A percentile compares a stretch with the other conserved stretches of the same genome.
These are phyloP conservation scores for Epirrhoe tristata DNA, from an alignment of 2,888 invertebrate genomes.

Conservation along the genomic window DNA sequence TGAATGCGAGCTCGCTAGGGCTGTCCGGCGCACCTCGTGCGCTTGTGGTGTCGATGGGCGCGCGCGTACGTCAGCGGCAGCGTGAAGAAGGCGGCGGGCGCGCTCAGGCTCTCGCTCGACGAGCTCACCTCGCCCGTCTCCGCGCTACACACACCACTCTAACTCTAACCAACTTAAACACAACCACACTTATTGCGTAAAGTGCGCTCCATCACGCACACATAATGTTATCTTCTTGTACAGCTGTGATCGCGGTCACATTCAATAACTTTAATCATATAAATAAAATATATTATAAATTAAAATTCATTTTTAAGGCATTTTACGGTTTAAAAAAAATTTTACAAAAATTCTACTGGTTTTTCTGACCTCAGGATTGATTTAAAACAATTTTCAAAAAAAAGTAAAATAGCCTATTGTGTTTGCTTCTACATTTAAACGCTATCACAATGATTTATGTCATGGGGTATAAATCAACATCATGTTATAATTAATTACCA, in stretches of 20 bases:
- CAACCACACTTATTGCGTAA: constrained; percentile 16
- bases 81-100: constrained; percentile 88
- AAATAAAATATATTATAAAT: too few relatives aligned
- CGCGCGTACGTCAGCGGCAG: constrained; percentile 92
- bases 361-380: too few relatives aligned
- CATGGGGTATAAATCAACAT: background rate
- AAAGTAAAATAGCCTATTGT: background rate
- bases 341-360: too few relatives aligned
- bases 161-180: constrained; percentile 7
- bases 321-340: too few relatives aligned
- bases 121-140: constrained; percentile 68
- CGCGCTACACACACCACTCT: constrained; percentile 20
- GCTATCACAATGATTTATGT: constrained; percentile 1
- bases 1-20: constrained; percentile 50
- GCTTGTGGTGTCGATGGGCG: constrained; percentile 91
- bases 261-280: background rate
- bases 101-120: constrained; percentile 88
- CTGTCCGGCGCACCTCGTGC: constrained; percentile 88
- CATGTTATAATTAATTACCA: constrained; percentile 6
- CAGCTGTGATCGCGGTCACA: background rate
- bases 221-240: background rate
- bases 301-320: too few relatives aligned
- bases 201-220: constrained; percentile 14
- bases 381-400: too few relatives aligned
- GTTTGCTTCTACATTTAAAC: background rate